phyloP scores from a whole-genome alignment of 2,797 vertebrate species.

The Lacerta bilineata region DNA sequence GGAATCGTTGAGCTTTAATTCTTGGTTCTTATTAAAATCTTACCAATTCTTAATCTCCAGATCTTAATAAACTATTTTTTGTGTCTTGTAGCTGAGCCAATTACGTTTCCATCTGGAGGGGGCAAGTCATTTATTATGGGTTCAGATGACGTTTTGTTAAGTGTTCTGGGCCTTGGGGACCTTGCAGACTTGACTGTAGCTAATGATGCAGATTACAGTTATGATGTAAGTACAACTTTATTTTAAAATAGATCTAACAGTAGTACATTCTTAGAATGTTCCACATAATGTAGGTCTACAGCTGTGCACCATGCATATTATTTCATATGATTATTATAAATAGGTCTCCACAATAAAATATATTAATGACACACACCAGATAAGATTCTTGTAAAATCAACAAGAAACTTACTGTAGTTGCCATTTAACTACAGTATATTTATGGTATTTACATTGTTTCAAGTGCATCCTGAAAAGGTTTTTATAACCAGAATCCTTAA shows the following conservation, averaged over 20 bases:
- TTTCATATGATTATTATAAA: neutral
- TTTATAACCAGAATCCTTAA: neutral
- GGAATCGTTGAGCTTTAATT: neutral
- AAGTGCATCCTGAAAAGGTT: neutral
- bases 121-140: constrained; percentile 98
- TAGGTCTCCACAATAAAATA: neutral
- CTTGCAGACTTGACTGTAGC: constrained; percentile 98
- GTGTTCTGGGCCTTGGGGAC: constrained; percentile 95
- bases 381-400: neutral
- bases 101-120: constrained; percentile 92
- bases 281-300: neutral
- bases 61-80: constrained; percentile 81
- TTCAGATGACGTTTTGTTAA: constrained; percentile 95
- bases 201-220: constrained; percentile 98
- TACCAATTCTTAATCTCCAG: constrained; percentile 66
- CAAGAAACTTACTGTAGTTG: neutral
- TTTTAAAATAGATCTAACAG: constrained; percentile 75
- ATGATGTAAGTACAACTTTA: constrained; percentile 91
- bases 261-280: constrained; percentile 60
- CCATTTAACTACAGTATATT: neutral
- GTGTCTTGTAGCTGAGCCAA: constrained; percentile 91
- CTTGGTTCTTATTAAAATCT: constrained; percentile 49
- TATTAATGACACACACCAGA: neutral
- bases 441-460: neutral
- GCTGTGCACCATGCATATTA: neutral